phyloP scores from a whole-genome alignment of 2,888 invertebrate species.

The Cheilosia urbana region DNA sequence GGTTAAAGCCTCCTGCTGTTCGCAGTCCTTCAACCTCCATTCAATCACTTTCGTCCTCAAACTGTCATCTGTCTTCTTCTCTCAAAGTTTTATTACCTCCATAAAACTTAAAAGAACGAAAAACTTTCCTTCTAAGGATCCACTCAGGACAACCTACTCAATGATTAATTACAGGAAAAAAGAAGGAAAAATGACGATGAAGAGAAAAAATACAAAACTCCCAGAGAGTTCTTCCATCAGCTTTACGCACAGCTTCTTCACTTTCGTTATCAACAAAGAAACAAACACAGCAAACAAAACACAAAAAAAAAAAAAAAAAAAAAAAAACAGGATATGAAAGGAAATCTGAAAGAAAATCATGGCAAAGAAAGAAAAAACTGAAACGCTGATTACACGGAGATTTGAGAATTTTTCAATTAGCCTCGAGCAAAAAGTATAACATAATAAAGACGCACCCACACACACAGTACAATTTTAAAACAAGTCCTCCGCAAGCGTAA shows the following conservation, averaged over 20 bases:
- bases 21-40: conserved; percentile 23
- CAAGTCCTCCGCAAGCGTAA: conserved; percentile 31
- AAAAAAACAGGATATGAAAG: conserved; percentile 9
- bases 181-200: conserved; percentile 2
- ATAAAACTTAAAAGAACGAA: conserved; percentile 47
- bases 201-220: conserved; percentile 35
- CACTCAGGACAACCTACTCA: conserved; percentile 58
- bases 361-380: conserved; percentile 32
- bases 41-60: conserved; percentile 36
- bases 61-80: conserved; percentile 29
- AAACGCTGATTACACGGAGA: conserved; percentile 65
- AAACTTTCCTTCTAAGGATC: conserved; percentile 52
- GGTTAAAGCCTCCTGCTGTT: not conserved
- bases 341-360: conserved; percentile 11
- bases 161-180: conserved; percentile 65
- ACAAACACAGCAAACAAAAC: conserved; percentile 11
- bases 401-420: conserved; percentile 69
- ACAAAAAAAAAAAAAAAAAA: conserved; percentile 6
- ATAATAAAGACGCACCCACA: conserved; percentile 23
- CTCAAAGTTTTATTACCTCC: conserved; percentile 32
- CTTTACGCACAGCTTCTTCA: conserved; percentile 28
- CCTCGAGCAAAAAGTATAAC: conserved; percentile 33
- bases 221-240: conserved; percentile 44
- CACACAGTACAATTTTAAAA: conserved; percentile 17
- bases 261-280: conserved; percentile 41